These are phyloP conservation scores for Ophion obscuratus DNA, from an alignment of 2,888 invertebrate genomes.

Conservation along the genomic window DNA sequence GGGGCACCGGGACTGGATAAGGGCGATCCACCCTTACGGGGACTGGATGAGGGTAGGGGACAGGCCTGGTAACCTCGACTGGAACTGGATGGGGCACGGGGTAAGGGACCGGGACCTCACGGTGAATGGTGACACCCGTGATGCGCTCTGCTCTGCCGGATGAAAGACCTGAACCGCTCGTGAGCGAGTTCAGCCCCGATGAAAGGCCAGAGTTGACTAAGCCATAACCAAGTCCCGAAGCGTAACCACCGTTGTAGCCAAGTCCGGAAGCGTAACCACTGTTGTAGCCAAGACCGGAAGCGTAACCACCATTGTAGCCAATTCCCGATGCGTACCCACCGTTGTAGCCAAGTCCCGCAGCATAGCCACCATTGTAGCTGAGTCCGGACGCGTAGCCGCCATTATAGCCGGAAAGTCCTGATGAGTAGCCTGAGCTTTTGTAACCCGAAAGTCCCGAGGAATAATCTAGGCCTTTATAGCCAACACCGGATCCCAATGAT, in stretches of 20 bases:
- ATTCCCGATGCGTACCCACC: slow-evolving; percentile 52
- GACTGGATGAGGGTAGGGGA: slow-evolving; percentile 73
- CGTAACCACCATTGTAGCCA: slow-evolving; percentile 56
- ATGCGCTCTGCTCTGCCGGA: slow-evolving; percentile 64
- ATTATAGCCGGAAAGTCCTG: slow-evolving; percentile 41
- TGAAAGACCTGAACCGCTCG: slow-evolving; percentile 37
- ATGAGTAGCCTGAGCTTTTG: slow-evolving; percentile 30
- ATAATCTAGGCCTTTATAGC: slow-evolving; percentile 27
- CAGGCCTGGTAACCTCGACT: slow-evolving; percentile 71
- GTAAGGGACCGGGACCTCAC: slow-evolving; percentile 72
- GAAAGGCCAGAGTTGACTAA: slow-evolving; percentile 38
- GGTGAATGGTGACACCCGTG: slow-evolving; percentile 73
- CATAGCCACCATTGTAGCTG: slow-evolving; percentile 58
- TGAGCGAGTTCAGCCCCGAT: slow-evolving; percentile 36
- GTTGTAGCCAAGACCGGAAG: slow-evolving; percentile 31
- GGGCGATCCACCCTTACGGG: slow-evolving; percentile 74
- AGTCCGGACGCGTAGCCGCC: slow-evolving; percentile 55
- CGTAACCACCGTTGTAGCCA: slow-evolving; percentile 55
- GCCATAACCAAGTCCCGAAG: slow-evolving; percentile 39
- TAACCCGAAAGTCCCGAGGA: slow-evolving; percentile 39
- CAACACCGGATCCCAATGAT: slow-evolving; percentile 36
- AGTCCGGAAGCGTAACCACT: slow-evolving; percentile 48
- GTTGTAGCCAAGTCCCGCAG: slow-evolving; percentile 43
- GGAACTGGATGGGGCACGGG: slow-evolving; percentile 75
- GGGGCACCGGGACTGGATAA: slow-evolving; percentile 69